phyloP scores from a whole-genome alignment of 2,888 invertebrate species.

The Euplagia quadripunctaria region DNA sequence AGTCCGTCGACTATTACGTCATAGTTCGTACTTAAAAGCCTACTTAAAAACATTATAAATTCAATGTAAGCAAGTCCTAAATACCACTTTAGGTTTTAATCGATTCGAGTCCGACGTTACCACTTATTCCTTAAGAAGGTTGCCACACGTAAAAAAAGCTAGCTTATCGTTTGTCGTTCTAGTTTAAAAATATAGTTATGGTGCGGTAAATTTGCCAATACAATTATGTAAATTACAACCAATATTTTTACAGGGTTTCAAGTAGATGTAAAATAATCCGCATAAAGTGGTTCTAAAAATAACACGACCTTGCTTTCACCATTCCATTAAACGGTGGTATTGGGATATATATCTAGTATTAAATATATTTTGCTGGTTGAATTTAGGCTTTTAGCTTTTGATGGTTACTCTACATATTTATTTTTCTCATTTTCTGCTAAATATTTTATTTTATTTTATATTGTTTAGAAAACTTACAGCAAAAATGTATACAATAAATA shows the following conservation, averaged over 20 bases:
- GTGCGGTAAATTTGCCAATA: neutral
- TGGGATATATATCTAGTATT: neutral
- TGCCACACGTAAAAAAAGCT: neutral
- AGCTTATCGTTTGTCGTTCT: neutral
- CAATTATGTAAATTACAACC: neutral
- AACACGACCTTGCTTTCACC: neutral
- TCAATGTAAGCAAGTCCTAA: too few relatives aligned
- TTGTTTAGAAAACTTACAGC: too few relatives aligned
- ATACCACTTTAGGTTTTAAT: too few relatives aligned
- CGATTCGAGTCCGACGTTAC: too few relatives aligned
- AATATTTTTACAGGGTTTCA: neutral
- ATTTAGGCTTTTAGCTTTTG: neutral
- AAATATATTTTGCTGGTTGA: neutral
- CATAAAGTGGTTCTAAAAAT: slow-evolving; percentile 1
- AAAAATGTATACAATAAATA: too few relatives aligned
- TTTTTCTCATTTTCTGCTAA: neutral
- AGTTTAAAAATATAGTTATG: neutral
- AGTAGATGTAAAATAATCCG: neutral
- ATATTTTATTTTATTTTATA: too few relatives aligned
- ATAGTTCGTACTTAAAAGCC: too few relatives aligned
- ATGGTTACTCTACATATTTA: too few relatives aligned
- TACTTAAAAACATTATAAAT: too few relatives aligned
- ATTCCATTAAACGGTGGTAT: neutral
- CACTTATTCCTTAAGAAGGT: neutral
- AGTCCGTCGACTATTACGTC: too few relatives aligned